Evolutionary conservation across 2,888 invertebrate genomes (phyloP).

Genomic region (Phragmatobia fuliginosa): DNA sequence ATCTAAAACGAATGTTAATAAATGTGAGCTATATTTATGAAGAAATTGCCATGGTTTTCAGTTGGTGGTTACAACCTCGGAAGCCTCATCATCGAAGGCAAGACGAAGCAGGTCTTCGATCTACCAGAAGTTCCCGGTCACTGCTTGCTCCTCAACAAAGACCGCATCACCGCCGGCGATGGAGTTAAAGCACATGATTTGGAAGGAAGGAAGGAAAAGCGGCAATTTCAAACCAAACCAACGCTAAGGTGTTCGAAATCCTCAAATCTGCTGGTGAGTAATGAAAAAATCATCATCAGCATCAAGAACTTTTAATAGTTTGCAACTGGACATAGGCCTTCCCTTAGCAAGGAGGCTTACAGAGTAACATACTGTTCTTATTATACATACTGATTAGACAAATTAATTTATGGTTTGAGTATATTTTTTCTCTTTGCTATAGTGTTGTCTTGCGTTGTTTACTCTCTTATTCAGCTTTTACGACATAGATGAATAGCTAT

Average conservation of each 20-base stretch:
- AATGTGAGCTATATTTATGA: not conserved
- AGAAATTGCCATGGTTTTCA: slow-evolving; percentile 59
- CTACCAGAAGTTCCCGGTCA: slow-evolving; percentile 89
- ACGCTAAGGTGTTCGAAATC: slow-evolving; percentile 95
- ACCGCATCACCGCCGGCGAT: slow-evolving; percentile 99
- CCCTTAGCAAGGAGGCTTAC: too few relatives aligned
- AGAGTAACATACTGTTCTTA: too few relatives aligned
- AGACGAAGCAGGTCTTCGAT: slow-evolving; percentile 96
- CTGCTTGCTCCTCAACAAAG: slow-evolving; percentile 95
- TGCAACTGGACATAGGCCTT: too few relatives aligned
- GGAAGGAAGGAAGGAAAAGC: slow-evolving; percentile 97
- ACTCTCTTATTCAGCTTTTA: too few relatives aligned
- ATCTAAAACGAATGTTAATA: too few relatives aligned
- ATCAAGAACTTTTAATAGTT: too few relatives aligned
- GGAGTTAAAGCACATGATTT: slow-evolving; percentile 96
- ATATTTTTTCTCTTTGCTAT: too few relatives aligned
- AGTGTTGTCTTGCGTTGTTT: too few relatives aligned
- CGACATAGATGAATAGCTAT: too few relatives aligned
- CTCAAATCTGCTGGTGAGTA: slow-evolving; percentile 90
- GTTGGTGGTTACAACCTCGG: slow-evolving; percentile 91
- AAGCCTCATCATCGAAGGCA: slow-evolving; percentile 94
- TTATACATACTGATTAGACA: too few relatives aligned
- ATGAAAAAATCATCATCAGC: not conserved
- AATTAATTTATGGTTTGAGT: too few relatives aligned
- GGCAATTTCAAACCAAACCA: slow-evolving; percentile 96